phyloP scores from a whole-genome alignment of 2,113 vertebrate genomes.

The Sinocyclocheilus grahami region DNA sequence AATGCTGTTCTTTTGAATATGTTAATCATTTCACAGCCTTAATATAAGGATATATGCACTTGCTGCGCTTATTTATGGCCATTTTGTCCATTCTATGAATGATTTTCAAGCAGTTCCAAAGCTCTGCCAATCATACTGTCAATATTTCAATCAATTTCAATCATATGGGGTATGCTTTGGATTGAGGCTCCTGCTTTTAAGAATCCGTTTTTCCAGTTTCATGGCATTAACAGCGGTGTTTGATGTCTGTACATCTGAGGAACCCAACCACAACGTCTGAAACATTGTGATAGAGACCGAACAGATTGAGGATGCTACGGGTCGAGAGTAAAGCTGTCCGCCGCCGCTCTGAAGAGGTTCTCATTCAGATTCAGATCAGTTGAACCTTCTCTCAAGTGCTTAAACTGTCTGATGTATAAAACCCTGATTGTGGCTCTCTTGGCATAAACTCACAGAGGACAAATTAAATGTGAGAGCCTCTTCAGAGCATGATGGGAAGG shows the following conservation, averaged over 20 bases:
- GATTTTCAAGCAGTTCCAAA: not conserved
- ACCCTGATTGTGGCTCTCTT: conserved; percentile 18
- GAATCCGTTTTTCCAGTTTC: too few species aligned
- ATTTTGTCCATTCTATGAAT: not conserved
- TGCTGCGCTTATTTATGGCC: too few species aligned
- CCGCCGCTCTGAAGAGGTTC: conserved; percentile 14
- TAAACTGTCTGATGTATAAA: conserved; percentile 18
- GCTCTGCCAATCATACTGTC: not conserved
- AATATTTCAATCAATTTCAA: not conserved
- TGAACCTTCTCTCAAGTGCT: not conserved
- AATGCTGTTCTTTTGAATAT: not conserved
- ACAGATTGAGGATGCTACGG: not conserved
- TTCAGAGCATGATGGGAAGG: conserved; percentile 43
- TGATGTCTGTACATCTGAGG: conserved; percentile 47
- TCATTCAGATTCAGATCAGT: not conserved
- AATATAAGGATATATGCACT: not conserved
- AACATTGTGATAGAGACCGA: conserved; percentile 27
- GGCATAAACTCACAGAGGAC: not conserved
- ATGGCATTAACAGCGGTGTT: conserved; percentile 1
- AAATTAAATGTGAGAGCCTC: conserved; percentile 22
- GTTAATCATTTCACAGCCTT: not conserved
- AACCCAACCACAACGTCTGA: not conserved
- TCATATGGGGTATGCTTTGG: not conserved
- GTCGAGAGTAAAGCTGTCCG: conserved; percentile 41
- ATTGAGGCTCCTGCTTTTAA: not conserved